A percentile compares a stretch with the other conserved stretches of the same genome.
Conservation (phyloP, 2,113 vertebrate species). For the Mesoclemmys tuberculata region DNA sequence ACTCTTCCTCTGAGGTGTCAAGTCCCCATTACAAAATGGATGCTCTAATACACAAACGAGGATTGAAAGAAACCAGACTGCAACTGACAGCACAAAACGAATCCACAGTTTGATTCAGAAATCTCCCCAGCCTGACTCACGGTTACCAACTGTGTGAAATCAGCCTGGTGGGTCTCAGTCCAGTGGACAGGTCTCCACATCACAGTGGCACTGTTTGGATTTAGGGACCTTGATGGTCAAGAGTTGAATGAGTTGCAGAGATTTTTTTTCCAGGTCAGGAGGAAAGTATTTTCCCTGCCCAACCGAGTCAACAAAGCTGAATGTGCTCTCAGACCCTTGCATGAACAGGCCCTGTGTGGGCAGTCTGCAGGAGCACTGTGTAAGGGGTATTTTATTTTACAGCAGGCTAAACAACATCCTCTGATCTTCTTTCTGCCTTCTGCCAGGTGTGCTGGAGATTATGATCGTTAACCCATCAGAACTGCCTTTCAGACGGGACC, state of each 20-base stretch:
- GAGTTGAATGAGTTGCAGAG: not conserved
- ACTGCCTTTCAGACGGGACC: not conserved
- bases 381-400: accelerated
- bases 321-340: not conserved
- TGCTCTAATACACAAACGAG: not conserved
- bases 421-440: not conserved
- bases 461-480: not conserved
- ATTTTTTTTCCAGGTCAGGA: not conserved
- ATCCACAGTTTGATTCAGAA: not conserved
- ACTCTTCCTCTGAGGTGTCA: not conserved
- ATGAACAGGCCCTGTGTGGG: accelerated
- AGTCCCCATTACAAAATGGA: not conserved
- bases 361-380: not conserved
- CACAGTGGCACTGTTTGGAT: not conserved
- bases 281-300: not conserved
- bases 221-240: not conserved
- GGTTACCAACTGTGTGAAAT: not conserved
- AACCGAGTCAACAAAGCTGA: not conserved
- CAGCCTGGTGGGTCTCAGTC: not conserved
- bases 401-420: not conserved
- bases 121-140: not conserved
- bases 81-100: not conserved
- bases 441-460: not conserved
- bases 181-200: accelerated
- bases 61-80: not conserved